phyloP scores from a whole-genome alignment of 1,140 invertebrate genomes.

The Andricus grossulariae region DNA sequence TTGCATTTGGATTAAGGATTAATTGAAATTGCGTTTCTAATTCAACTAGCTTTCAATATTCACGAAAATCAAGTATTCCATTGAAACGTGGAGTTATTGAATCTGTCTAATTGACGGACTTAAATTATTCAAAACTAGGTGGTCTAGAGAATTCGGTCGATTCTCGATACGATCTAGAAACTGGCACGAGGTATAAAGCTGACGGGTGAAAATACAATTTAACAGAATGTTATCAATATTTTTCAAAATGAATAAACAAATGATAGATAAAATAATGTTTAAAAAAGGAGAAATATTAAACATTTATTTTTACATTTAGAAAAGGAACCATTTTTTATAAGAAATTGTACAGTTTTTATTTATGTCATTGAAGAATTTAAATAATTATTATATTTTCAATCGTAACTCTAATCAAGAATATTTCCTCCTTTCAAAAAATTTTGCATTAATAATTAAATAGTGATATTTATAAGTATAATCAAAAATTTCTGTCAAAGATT shows the following conservation, averaged over 20 bases:
- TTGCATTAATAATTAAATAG: too few relatives aligned
- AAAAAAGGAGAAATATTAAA: too few relatives aligned
- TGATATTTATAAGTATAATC: too few relatives aligned
- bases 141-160: conserved; percentile 2
- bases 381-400: too few relatives aligned
- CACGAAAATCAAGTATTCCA: background rate
- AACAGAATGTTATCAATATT: conserved; percentile 18
- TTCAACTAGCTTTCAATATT: background rate
- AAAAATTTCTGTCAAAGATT: too few relatives aligned
- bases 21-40: conserved; percentile 6
- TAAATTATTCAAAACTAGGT: conserved; percentile 31
- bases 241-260: background rate
- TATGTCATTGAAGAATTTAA: too few relatives aligned
- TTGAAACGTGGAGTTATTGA: conserved; percentile 22
- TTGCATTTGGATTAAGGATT: background rate
- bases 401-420: too few relatives aligned
- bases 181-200: conserved; percentile 6
- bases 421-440: too few relatives aligned
- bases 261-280: too few relatives aligned
- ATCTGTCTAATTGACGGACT: conserved; percentile 18
- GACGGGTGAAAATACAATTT: conserved; percentile 2
- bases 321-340: too few relatives aligned
- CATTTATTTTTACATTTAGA: too few relatives aligned
- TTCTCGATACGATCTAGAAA: conserved; percentile 7
- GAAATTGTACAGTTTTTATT: too few relatives aligned